phyloP scores from a whole-genome alignment of 2,888 invertebrate species.

The Machimus rusticus region DNA sequence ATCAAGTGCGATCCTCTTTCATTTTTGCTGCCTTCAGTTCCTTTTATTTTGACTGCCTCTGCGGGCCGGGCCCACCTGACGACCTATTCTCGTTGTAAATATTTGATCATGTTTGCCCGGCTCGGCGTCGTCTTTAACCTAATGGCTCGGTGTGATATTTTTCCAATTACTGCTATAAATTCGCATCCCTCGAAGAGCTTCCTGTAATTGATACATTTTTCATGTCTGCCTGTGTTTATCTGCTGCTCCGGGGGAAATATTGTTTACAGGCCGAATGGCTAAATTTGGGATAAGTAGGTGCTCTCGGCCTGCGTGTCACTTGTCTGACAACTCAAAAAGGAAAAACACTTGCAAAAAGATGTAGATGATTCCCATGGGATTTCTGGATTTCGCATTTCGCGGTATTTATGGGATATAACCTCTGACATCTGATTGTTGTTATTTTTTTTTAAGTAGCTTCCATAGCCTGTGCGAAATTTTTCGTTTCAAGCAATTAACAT shows the following conservation, averaged over 20 bases:
- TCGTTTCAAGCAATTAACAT: not conserved
- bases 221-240: not conserved
- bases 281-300: not conserved
- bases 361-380: not conserved
- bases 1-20: slow-evolving; percentile 23
- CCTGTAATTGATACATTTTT: slow-evolving; percentile 22
- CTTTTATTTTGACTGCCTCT: not conserved
- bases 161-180: slow-evolving; percentile 35
- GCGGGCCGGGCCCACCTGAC: not conserved
- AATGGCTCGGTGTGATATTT: slow-evolving; percentile 8
- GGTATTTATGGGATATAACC: not conserved
- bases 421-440: not conserved
- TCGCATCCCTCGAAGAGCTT: not conserved
- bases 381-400: not conserved
- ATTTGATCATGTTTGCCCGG: slow-evolving; percentile 24
- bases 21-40: not conserved
- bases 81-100: slow-evolving; percentile 32
- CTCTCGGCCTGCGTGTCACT: not conserved
- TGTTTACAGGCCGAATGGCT: not conserved
- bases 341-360: not conserved
- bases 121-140: not conserved
- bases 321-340: not conserved
- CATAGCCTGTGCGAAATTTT: not conserved
- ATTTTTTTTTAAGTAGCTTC: not conserved
- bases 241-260: not conserved